These are phyloP conservation scores for Arothron firmamentum DNA, from an alignment of 2,113 vertebrate genomes.

Conservation along the genomic window DNA sequence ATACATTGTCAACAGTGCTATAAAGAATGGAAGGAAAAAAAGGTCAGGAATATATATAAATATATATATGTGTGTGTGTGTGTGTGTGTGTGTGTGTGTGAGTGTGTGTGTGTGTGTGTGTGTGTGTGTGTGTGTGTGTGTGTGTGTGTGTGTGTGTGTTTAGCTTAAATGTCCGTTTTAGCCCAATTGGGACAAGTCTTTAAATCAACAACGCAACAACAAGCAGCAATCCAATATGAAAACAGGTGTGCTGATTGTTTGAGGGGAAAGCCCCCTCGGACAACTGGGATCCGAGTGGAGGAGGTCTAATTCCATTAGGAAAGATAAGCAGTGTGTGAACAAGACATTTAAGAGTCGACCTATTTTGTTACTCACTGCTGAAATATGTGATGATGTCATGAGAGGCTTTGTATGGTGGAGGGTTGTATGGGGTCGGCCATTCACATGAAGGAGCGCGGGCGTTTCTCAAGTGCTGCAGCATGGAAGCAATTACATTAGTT, in stretches of 20 bases:
- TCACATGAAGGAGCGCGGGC: constrained; percentile 15
- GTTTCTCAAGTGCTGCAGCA: background rate
- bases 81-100: no score
- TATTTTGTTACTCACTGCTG: constrained; percentile 60
- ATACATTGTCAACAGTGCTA: background rate
- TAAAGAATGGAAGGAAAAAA: background rate
- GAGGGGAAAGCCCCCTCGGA: constrained; percentile 10
- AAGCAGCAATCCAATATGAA: background rate
- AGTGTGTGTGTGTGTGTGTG: no score
- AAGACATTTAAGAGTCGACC: constrained; percentile 55
- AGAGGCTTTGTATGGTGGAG: constrained; percentile 44
- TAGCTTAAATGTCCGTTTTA: no score
- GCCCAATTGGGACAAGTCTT: background rate
- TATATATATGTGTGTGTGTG: no score
- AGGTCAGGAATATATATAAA: no score
- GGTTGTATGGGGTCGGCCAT: constrained; percentile 1
- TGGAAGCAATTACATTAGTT: background rate
- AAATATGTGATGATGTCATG: constrained; percentile 69
- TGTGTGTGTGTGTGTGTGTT: no score
- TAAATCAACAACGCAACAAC: background rate
- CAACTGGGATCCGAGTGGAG: constrained; percentile 5
- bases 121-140: no score
- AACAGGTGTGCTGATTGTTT: background rate
- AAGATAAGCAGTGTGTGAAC: constrained; percentile 68
- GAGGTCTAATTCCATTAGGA: constrained; percentile 47